Conservation (phyloP, 2,888 invertebrate genomes). For the Apoda limacodes region DNA sequence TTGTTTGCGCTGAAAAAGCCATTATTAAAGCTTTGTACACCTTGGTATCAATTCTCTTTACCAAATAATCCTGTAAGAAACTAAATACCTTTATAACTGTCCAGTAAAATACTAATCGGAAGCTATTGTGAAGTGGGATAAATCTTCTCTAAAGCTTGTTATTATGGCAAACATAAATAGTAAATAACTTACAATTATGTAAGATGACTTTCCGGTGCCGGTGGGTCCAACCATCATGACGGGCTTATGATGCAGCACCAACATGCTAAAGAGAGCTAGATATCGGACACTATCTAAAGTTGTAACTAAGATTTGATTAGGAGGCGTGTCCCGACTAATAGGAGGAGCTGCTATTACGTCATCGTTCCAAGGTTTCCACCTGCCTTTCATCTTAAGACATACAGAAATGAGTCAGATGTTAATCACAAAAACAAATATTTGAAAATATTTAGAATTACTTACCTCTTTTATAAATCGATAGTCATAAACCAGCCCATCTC, state of each 20-base stretch:
- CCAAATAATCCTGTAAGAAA: slow-evolving; percentile 75
- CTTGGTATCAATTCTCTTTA: slow-evolving; percentile 82
- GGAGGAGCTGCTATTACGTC: slow-evolving; percentile 80
- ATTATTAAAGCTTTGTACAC: slow-evolving; percentile 87
- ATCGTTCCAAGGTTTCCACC: slow-evolving; percentile 94
- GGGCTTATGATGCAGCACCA: slow-evolving; percentile 87
- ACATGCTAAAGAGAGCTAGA: slow-evolving; percentile 79
- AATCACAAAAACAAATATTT: slow-evolving; percentile 1
- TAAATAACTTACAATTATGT: slow-evolving; percentile 81
- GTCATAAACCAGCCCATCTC: slow-evolving; percentile 86
- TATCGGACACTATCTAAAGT: slow-evolving; percentile 92
- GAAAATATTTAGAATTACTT: slow-evolving; percentile 18
- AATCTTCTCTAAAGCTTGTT: not conserved
- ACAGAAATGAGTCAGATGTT: not conserved
- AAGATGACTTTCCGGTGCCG: slow-evolving; percentile 95
- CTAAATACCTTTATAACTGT: not conserved
- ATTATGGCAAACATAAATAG: no score
- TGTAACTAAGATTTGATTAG: slow-evolving; percentile 95
- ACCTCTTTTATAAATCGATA: slow-evolving; percentile 92
- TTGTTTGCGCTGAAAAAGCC: slow-evolving; percentile 94
- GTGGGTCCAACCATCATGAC: slow-evolving; percentile 93
- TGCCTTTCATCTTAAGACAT: slow-evolving; percentile 79
- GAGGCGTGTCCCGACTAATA: slow-evolving; percentile 89
- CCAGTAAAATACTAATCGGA: no score
- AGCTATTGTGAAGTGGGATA: no score